Evolutionary conservation across 2,888 invertebrate genomes (phyloP).

Genomic region (Chymomyza caudatula): DNA sequence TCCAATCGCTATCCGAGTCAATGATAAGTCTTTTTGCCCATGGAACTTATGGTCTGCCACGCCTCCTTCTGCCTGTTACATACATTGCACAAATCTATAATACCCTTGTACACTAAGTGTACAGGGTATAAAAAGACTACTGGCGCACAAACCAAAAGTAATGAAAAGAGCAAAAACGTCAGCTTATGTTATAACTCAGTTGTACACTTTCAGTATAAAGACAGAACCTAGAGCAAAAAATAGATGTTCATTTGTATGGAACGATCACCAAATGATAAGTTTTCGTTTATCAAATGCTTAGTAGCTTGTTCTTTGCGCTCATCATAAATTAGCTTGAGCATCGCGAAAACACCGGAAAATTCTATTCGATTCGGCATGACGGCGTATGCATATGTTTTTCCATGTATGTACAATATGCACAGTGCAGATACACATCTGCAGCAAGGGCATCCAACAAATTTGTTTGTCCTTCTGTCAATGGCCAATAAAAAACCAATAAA

Average conservation of each 20-base stretch:
- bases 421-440: constrained; percentile 41
- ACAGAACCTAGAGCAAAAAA: constrained; percentile 28
- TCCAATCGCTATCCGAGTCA: too few species aligned
- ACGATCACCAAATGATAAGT: constrained; percentile 8
- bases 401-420: constrained; percentile 17
- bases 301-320: constrained; percentile 36
- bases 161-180: constrained; percentile 32
- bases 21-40: too few species aligned
- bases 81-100: too few species aligned
- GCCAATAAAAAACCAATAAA: constrained; percentile 74
- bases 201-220: constrained; percentile 53
- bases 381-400: neutral
- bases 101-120: too few species aligned
- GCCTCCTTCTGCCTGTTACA: too few species aligned
- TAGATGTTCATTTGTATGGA: constrained; percentile 54
- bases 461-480: constrained; percentile 77
- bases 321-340: constrained; percentile 57
- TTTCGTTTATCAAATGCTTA: constrained; percentile 8
- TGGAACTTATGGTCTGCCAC: too few species aligned
- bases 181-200: constrained; percentile 67
- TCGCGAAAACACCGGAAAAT: constrained; percentile 35
- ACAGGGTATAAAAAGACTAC: constrained; percentile 4
- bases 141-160: constrained; percentile 34
- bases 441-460: constrained; percentile 52
- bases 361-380: neutral